Evolutionary conservation across 2,113 vertebrate genomes (phyloP), one percentile per base, ranked within the genome.

Genomic region (Notothenia rossii): DNA sequence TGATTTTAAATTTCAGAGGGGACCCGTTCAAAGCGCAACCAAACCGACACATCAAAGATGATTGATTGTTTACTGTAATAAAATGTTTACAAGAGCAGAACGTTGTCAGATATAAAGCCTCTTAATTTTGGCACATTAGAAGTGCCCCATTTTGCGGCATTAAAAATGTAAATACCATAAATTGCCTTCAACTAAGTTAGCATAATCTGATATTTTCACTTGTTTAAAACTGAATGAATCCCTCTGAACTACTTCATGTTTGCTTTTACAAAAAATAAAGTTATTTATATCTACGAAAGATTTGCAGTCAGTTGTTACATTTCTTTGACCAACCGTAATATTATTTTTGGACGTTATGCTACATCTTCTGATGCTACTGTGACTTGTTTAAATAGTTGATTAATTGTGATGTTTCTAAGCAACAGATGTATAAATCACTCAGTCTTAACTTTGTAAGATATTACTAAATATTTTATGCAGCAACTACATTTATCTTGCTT

Each of bases 391-490:
- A 40, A 7, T 40, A 40, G 36, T 40, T 40, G 36, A 40, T 40
- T 40, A 1, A 7, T 40, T 7, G 5, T 6, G 36, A 40, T 40
- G 36, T 40, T 40, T 40, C 36, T 40, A 40, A 40, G 58, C 29
- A 64, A 61, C 25, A 7, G 13, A 56, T 51, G 59, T 49, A 43
- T 25, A 81, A 40, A 48, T 56, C n/a, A 22, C 61, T 10, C 4
- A 60, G 55, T 56, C 15, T 75, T 20, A 7, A 70, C 18, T 60
- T 72, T 14, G n/a, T 18, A 69, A 69, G 36, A 59, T 46, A 78
- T 50, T 53, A 29, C 29, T 49, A n/a, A 65, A 45, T 66, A 46
- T 60, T 63, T 51, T 72, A 46, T 67, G 45, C 8, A n/a, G 36
- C 67, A 63, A 68, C 20, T 7, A 7, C 13, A 17, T 55, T 36